Conservation (phyloP, 2,797 vertebrate genomes). For the Xiphorhynchus erythropygius region DNA sequence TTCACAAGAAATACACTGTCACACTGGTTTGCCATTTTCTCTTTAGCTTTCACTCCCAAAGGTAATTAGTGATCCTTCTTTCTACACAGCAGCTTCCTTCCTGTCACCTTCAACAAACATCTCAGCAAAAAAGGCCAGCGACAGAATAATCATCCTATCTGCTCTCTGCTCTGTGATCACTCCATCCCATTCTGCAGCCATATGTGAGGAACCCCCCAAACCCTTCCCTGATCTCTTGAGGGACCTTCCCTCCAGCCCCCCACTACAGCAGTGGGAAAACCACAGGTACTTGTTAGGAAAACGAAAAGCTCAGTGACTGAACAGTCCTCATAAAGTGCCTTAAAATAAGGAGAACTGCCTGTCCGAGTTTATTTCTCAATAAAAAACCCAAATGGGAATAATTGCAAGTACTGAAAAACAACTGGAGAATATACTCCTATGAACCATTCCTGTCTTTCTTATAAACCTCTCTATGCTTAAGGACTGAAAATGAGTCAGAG, state of each 20-base stretch:
- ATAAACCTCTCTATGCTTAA: not conserved
- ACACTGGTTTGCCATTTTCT: conserved; percentile 80
- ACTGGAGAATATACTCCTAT: not conserved
- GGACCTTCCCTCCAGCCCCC: not conserved
- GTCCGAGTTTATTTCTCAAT: not conserved
- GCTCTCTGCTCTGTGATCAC: not conserved
- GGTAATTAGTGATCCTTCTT: not conserved
- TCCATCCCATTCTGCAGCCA: not conserved
- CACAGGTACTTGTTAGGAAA: not conserved
- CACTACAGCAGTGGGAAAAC: not conserved
- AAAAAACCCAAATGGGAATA: not conserved
- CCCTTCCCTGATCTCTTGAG: rapidly evolving
- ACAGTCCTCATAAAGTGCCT: not conserved
- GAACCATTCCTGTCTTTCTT: not conserved
- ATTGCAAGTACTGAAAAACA: not conserved
- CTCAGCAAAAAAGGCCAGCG: not conserved
- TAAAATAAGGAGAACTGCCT: not conserved
- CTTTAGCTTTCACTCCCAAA: conserved; percentile 80
- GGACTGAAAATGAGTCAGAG: conserved; percentile 2
- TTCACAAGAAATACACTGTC: conserved; percentile 20
- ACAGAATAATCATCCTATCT: not conserved
- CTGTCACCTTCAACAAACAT: not conserved
- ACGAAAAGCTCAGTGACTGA: not conserved
- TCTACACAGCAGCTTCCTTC: not conserved
- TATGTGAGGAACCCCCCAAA: not conserved